Base-by-base conservation (phyloP, 2,113 vertebrate genomes). In the Myrmophylax atrothorax region DNA sequence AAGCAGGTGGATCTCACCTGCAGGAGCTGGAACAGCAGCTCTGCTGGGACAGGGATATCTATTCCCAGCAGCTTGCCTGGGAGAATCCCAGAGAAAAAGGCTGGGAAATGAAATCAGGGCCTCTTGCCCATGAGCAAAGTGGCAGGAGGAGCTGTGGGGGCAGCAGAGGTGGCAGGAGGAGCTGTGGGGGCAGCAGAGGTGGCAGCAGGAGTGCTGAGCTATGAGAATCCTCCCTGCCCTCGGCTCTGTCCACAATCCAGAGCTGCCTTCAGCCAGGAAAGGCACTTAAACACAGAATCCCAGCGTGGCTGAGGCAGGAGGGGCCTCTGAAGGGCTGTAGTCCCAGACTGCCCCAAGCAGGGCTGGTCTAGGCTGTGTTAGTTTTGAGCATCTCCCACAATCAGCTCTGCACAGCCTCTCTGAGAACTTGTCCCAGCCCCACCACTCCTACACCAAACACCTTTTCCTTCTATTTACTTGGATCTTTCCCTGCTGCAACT, bases 181-280 rank as follows among this genome's bases (percentile, higher is more conserved):
- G 40, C 38, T 40, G 38, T 40, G 38, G 38, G 24, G 47, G 47
- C 22, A 40, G 83, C 70, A 72, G 35, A 58, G 25, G 69, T 62
- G 47, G 49, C 40, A 38, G 49, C 1, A 2, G 47, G 12, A 63
- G 29, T 13, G 23, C 40, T 66, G 59, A 64, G 74, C 49, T 17
- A 40, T 0, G 0, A 74, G 79, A 53, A 85, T 63, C 56, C 19
- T 52, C 50, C 4, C 7, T 38, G 59, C 26, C 31, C 9, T 20
- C 0, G 0, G 33, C 55, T 31, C 31, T 49, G 26, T 8, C 52
- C 35, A 46, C n/a, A 25, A 26, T 3, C 0, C 5, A 76, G 73
- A 68, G 50, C 35, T 42, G 13, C 37, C 37, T 53, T 35, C 66
- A 44, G 55, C 37, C 46, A 70, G 46, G 37, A 62, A 23, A 74